Base-by-base conservation (phyloP, 2,888 invertebrate genomes). In the Tiphia femorata region DNA sequence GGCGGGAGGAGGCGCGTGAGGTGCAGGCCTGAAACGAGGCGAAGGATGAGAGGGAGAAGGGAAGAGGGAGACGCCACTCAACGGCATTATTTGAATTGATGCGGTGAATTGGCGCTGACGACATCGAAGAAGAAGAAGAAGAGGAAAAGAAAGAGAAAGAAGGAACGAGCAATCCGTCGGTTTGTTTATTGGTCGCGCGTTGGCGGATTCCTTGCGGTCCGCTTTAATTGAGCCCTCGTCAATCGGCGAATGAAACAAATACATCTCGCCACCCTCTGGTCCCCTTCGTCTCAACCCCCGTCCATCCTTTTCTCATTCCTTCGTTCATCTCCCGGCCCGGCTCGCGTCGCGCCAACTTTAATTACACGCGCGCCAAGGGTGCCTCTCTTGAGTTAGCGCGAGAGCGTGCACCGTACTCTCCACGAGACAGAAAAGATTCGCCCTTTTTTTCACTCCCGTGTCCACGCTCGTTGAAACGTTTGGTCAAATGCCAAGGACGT, bases 101-200 rank as follows among this genome's bases (percentile, higher is more conserved):
- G 78, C 72, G 73, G 64, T 73, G 72, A 81, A 80, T 81, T 80
- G 75, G 72, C 67, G 69, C 71, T 76, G 78, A 75, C 77, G 78
- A 75, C 77, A 73, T 77, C 71, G 52, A 58, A 65, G 58, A 68
- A 70, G n/a, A n/a, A n/a, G n/a, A n/a, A n/a, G n/a, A n/a, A n/a
- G n/a, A n/a, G n/a, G n/a, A n/a, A n/a, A n/a, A n/a, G n/a, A n/a
- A n/a, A n/a, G n/a, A n/a, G n/a, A n/a, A n/a, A n/a, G n/a, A n/a
- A n/a, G n/a, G n/a, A n/a, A n/a, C n/a, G n/a, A n/a, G 64, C 76
- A 76, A 77, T 78, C 78, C 73, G 67, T 64, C 68, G 61, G 70
- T 77, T 78, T 75, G 74, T 75, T 79, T 78, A 78, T 79, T 77
- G 74, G 72, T 58, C 67, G 70, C 57, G 75, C 70, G 75, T 74